phyloP scores from a whole-genome alignment of 2,888 invertebrate genomes.

The Bombylius major region DNA sequence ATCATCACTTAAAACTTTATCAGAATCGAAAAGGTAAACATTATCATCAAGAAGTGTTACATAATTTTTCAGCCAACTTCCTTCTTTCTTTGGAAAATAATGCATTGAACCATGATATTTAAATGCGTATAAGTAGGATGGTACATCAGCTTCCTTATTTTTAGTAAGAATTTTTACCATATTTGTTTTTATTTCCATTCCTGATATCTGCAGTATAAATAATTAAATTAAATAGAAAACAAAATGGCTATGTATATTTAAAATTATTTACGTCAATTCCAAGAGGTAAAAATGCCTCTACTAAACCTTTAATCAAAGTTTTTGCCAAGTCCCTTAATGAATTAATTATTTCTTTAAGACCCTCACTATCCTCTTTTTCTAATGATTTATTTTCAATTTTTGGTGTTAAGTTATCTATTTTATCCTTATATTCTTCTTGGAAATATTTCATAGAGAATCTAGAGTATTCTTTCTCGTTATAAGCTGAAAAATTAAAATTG shows the following conservation, averaged over 20 bases:
- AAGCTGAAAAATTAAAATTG: neutral
- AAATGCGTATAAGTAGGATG: conserved; percentile 30
- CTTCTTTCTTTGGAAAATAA: conserved; percentile 15
- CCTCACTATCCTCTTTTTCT: neutral
- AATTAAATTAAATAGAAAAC: neutral
- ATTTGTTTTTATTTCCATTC: neutral
- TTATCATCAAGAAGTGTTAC: conserved; percentile 41
- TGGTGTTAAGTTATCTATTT: neutral
- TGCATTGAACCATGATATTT: conserved; percentile 25
- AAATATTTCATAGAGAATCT: neutral
- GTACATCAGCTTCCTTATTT: neutral
- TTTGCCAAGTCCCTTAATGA: too few relatives aligned
- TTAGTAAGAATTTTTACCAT: neutral
- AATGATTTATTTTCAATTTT: too few relatives aligned
- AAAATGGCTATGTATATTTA: neutral
- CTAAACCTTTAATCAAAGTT: too few relatives aligned
- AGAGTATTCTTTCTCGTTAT: neutral
- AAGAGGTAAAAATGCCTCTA: neutral
- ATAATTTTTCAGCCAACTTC: conserved; percentile 19
- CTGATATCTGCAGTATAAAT: neutral
- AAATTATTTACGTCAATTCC: neutral
- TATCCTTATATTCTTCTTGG: neutral
- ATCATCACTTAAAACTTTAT: conserved; percentile 17
- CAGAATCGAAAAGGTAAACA: conserved; percentile 34
- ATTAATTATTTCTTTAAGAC: neutral